Base-by-base conservation (phyloP, 2,888 invertebrate species). In the Eupithecia vulgata region DNA sequence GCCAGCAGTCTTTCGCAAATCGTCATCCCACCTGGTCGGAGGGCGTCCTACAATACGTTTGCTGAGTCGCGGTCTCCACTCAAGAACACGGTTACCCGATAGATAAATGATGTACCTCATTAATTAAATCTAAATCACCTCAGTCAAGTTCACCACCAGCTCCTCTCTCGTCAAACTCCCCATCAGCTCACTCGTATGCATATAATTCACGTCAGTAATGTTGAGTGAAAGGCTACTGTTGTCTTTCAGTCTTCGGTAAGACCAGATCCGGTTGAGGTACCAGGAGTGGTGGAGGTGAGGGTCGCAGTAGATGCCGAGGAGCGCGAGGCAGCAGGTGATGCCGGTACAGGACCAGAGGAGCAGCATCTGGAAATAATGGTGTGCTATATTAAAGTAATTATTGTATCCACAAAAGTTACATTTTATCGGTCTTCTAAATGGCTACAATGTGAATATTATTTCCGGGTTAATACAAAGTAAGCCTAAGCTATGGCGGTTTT, bases 291-390 rank as follows among this genome's bases (percentile, higher is more conserved):
- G 88, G 6, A 93, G 74, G 30, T 87, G 89, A 34, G 94, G 94
- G 82, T 94, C 94, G 79, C 94, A 94, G 84, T 91, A 94, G 0
- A 88, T 84, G 61, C 94, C 94, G 4, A 94, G 82, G 12, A 93
- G 81, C 1, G 90, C 90, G 21, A 94, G 83, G 68, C 93, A 92
- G 79, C 90, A 90, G 0, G 93, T 93, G 64, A 94, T 93, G 13
- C 94, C 94, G 0, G 91, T 89, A 70, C 94, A 94, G 0, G 94
- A 94, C 85, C 90, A 91, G 1, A 94, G 86, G 0, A 94, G 83
- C 70, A 94, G 83, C 82, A 91, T 90, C 94, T 94, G 88, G 1
- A 34, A 66, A 52, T 15, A 40, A 3, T 0, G 40, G 1, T 13
- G 40, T 13, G 13, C 13, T 30, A 30, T 30, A 30, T 4, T 30